Base-by-base conservation (phyloP, 2,888 invertebrate species). In the Cephus spinipes region DNA sequence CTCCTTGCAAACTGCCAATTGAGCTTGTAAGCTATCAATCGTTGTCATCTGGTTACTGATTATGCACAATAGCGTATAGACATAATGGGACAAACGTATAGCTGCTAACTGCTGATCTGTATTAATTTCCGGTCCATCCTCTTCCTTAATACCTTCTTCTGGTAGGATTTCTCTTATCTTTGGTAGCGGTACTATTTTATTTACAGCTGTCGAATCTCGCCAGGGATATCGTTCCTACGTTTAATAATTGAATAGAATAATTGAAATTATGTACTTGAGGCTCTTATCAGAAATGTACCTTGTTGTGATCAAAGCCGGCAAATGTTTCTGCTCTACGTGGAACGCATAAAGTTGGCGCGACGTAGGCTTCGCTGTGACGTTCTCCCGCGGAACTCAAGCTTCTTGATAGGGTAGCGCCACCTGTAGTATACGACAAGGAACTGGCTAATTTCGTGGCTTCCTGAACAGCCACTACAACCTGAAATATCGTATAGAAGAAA, bases 261-360 rank as follows among this genome's bases (percentile, higher is more conserved):
- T 69, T 69, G 32, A 31, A 30, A 69, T 69, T 69, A 4, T 69
- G n/a, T 30, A 40, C 12, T 30, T 15, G 69, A n/a, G 11, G 12
- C 15, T 30, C 0, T 32, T 69, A 69, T 32, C 69, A 12, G 12
- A 30, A 11, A 82, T 76, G 78, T 85, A 89, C 91, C 85, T 89
- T 91, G 82, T 88, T 92, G 82, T 92, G 92, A 92, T 98, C 98
- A 89, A 98, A 98, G 12, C 98, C 98, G 1, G 98, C 98, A 92
- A 98, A 99, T 4, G 98, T 98, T 92, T 98, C 98, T 0, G 98
- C 98, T 40, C 98, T 94, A 86, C 98, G 96, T 31, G 98, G 98
- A 36, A 91, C 87, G 73, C 89, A 90, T 81, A 98, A 92, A 68
- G 96, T 96, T 30, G 97, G 96, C 36, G 97, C 96, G 81, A 96